A percentile compares a stretch with the other conserved stretches of the same genome.
Conservation (phyloP, 2,888 invertebrate genomes). For the Gonocerus acuteangulatus region DNA sequence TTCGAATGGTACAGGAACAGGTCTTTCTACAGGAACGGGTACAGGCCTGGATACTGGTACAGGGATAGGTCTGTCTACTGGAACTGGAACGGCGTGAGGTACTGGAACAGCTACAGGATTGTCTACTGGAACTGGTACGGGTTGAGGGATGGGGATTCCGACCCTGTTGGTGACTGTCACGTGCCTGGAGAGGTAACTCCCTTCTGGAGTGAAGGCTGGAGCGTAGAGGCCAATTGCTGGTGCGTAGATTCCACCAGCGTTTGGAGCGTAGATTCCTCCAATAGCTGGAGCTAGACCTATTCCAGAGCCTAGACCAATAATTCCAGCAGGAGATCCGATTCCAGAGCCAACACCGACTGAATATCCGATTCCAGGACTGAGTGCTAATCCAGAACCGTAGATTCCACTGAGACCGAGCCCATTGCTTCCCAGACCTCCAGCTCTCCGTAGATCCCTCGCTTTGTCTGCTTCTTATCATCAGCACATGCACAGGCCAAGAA, state of each 20-base stretch:
- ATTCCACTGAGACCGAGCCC: too few relatives aligned
- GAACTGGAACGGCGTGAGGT: constrained; percentile 16
- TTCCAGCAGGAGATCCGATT: neutral
- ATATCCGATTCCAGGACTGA: neutral
- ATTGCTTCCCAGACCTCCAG: too few relatives aligned
- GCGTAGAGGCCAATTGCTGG: too few relatives aligned
- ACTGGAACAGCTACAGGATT: constrained; percentile 36
- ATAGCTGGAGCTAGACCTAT: neutral
- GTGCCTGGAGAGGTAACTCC: constrained; percentile 29
- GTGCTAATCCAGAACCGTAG: neutral
- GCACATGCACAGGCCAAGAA: neutral
- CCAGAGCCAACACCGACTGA: constrained; percentile 1
- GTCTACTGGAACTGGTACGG: constrained; percentile 40
- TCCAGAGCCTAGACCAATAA: neutral
- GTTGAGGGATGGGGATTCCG: constrained; percentile 37
- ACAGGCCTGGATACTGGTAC: constrained; percentile 17
- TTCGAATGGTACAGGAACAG: constrained; percentile 20
- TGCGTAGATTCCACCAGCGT: neutral
- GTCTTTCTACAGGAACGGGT: neutral
- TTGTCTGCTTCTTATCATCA: constrained; percentile 2
- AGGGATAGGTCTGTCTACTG: constrained; percentile 33
- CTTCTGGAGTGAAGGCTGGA: neutral
- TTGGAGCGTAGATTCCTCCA: too few relatives aligned
- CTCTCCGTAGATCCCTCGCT: constrained; percentile 9
- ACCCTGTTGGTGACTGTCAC: constrained; percentile 32